Base-by-base conservation (phyloP, 2,797 vertebrate genomes). In the Halcyon badia region DNA sequence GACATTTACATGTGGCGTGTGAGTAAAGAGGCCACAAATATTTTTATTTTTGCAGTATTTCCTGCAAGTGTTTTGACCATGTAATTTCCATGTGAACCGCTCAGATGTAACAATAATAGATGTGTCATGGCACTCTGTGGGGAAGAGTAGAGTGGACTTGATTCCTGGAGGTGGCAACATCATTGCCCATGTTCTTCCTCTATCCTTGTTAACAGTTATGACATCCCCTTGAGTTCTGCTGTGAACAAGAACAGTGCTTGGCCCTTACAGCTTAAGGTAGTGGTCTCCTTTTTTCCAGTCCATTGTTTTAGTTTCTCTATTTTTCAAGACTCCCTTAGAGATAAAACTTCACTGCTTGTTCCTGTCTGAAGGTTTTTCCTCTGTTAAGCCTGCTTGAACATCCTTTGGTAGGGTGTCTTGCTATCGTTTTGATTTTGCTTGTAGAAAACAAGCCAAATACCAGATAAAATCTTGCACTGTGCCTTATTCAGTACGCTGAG, bases 21-120 rank as follows among this genome's bases (percentile, higher is more conserved):
- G 64, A 89, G 25, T 49, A 81, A 87, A 56, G 41, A 75, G 79
- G 46, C 56, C 61, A 26, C 33, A 75, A 57, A 82, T 87, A 73
- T 60, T 87, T 96, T 71, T 75, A 20, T 60, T 96, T 96, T 92
- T 91, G 71, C 58, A 75, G 78, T 51, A 87, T 94, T 96, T 96
- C 92, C 94, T 95, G 94, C 76, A 83, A 30, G 71, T 58, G 54
- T 69, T 39, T 87, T 78, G 44, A 52, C 76, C 18, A 7, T 83
- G 3, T 92, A 87, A 92, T 94, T 94, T 87, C 56, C 46, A 61
- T 18, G 39, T 46, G 30, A 83, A 46, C 26, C 66, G 52, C 79
- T 85, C 48, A 39, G 87, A 52, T 60, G 17, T 80, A n/a, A n/a
- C 81, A 84, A 46, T 64, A 89, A 75, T 31, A 71, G 42, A 56